Conservation (phyloP, 2,888 invertebrate species). For the Tinea trinotella region DNA sequence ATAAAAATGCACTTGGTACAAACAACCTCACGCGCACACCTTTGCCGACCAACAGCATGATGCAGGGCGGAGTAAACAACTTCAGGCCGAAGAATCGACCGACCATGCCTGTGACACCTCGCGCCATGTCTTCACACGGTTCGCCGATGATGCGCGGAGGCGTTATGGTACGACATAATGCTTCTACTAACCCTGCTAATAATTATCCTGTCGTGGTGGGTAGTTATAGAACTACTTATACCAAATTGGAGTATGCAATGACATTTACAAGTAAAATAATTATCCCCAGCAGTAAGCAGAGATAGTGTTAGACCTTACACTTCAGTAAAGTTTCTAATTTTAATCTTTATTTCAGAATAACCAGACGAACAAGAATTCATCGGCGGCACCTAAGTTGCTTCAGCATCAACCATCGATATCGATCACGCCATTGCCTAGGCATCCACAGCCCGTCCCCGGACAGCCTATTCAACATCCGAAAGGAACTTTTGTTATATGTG, state of each 20-base stretch:
- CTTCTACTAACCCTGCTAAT: constrained; percentile 65
- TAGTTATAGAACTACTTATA: constrained; percentile 1
- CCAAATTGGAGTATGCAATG: background rate
- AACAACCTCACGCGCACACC: constrained; percentile 53
- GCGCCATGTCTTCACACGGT: constrained; percentile 45
- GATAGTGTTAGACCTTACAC: no score
- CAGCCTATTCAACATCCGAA: constrained; percentile 69
- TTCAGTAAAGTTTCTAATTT: no score
- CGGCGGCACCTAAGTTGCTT: constrained; percentile 31
- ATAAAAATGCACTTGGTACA: constrained; percentile 60
- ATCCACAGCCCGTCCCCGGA: constrained; percentile 46
- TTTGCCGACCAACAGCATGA: constrained; percentile 39
- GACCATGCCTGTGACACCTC: constrained; percentile 38
- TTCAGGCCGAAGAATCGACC: constrained; percentile 50
- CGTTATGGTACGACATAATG: constrained; percentile 79
- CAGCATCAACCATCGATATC: constrained; percentile 89
- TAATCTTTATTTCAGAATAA: constrained; percentile 41
- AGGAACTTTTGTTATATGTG: constrained; percentile 92
- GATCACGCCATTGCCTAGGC: constrained; percentile 81
- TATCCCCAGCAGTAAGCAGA: no score
- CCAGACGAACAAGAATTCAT: constrained; percentile 27
- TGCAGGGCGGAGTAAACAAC: constrained; percentile 45
- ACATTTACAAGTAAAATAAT: background rate
- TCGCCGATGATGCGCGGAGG: constrained; percentile 67
- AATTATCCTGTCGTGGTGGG: constrained; percentile 65